Base-by-base conservation (phyloP, 2,797 vertebrate species). In the Arrhamphus sclerolepis region DNA sequence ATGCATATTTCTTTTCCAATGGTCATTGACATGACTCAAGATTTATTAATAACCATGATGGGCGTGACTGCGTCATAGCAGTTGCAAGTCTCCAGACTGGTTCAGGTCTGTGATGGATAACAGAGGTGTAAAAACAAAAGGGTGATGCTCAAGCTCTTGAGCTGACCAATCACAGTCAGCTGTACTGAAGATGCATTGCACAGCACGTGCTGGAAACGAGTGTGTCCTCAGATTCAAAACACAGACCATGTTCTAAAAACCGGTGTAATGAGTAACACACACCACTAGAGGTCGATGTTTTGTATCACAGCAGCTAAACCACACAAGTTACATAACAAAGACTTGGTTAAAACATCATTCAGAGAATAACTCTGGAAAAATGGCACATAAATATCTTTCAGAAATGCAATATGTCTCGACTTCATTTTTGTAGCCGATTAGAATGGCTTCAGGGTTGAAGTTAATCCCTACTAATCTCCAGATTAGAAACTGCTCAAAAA, bases 241-340 rank as follows among this genome's bases (percentile, higher is more conserved):
- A 89, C 9, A 3, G 10, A 17, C 46, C 17, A 18, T 48, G 28
- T 31, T 16, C 26, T 13, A 29, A 48, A 6, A 44, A 28, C 4
- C 1, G 44, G 0, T 68, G 81, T 58, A 78, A 61, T 70, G 51
- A 59, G 0, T 0, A 0, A 0, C 13, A 46, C 4, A 3, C 60
- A 9, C 87, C 90, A 82, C 82, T 72, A 85, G 89, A 83, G 86
- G 87, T 14, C 61, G 24, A 39, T 59, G 54, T 57, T 47, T 46
- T 21, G 26, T 66, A 70, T 34, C n/a, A 16, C 21, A 20, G 14
- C n/a, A 59, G 54, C 40, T 6, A 57, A 68, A 77, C 31, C 26
- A 39, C 54, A 62, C 47, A 50, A 24, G 75, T 89, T 87, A 78
- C 78, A 64, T 86, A 88, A 89, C 75, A 83, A 80, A 87, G 72